These are phyloP conservation scores for Siphlonurus alternatus DNA, from an alignment of 2,888 invertebrate genomes.

Conservation along the genomic window DNA sequence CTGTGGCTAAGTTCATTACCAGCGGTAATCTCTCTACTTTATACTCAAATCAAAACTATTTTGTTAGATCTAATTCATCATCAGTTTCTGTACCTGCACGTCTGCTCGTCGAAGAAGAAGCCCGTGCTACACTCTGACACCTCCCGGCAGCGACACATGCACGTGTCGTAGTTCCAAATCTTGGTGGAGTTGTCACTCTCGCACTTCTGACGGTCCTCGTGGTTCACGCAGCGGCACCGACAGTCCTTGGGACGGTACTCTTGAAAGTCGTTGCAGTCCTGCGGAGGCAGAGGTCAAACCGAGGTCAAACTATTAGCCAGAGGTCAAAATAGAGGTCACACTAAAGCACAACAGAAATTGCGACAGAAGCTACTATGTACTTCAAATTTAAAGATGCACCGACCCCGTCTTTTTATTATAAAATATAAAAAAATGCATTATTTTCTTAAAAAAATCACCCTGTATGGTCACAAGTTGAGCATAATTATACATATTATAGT, in stretches of 20 bases:
- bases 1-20: too few relatives aligned
- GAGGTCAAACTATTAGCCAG: not conserved
- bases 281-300: constrained; percentile 7
- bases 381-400: constrained; percentile 2
- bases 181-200: constrained; percentile 28
- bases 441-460: too few relatives aligned
- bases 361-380: too few relatives aligned
- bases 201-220: constrained; percentile 42
- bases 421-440: too few relatives aligned
- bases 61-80: too few relatives aligned
- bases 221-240: constrained; percentile 40
- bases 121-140: constrained; percentile 40
- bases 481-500: too few relatives aligned
- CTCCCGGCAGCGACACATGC: constrained; percentile 40
- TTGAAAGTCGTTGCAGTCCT: constrained; percentile 43
- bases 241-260: constrained; percentile 37
- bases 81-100: constrained; percentile 34
- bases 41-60: too few relatives aligned
- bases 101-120: constrained; percentile 35
- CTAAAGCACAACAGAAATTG: too few relatives aligned
- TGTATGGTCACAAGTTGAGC: too few relatives aligned
- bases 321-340: too few relatives aligned
- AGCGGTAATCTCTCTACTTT: too few relatives aligned
- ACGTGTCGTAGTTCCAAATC: constrained; percentile 41
- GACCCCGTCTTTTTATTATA: too few relatives aligned